These are phyloP conservation scores for Sphecodes monilicornis DNA, from an alignment of 2,888 invertebrate genomes.

Conservation along the genomic window DNA sequence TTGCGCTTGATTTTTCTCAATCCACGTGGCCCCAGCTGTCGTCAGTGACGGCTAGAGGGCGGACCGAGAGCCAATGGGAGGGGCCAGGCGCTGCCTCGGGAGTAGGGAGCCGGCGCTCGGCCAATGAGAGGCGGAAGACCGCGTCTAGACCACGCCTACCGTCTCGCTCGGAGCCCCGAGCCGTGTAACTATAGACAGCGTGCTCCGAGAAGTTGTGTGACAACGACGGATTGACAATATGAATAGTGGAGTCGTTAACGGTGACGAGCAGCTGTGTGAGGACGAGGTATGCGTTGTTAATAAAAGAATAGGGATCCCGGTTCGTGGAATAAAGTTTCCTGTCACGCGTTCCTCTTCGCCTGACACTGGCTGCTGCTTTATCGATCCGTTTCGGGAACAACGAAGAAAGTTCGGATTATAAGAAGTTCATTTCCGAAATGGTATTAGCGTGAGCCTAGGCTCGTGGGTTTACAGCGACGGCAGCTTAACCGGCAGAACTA, in stretches of 20 bases:
- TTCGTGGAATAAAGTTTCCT: neutral
- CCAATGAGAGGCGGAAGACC: too few species aligned
- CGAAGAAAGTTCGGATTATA: slow-evolving; percentile 26
- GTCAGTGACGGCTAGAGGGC: neutral
- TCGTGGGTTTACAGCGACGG: slow-evolving; percentile 46
- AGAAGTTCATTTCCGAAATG: slow-evolving; percentile 55
- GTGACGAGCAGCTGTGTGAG: neutral
- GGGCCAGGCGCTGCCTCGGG: neutral
- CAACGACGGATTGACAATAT: neutral
- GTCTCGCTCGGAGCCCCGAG: neutral
- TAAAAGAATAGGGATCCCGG: neutral
- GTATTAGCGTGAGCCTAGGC: slow-evolving; percentile 54
- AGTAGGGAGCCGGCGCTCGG: too few species aligned
- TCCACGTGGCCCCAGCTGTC: neutral
- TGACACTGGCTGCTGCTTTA: neutral
- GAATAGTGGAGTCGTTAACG: neutral
- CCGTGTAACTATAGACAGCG: too few species aligned
- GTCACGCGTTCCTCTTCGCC: neutral
- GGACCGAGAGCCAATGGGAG: neutral
- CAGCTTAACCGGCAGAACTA: slow-evolving; percentile 57
- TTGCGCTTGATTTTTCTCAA: neutral
- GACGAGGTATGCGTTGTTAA: neutral
- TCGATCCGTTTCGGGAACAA: neutral
- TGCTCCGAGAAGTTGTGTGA: neutral
- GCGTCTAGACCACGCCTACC: neutral